A percentile compares a stretch with the other conserved stretches of the same genome.
Evolutionary conservation across 1,140 invertebrate species (phyloP).

Genomic region (Hypothenemus hampei): DNA sequence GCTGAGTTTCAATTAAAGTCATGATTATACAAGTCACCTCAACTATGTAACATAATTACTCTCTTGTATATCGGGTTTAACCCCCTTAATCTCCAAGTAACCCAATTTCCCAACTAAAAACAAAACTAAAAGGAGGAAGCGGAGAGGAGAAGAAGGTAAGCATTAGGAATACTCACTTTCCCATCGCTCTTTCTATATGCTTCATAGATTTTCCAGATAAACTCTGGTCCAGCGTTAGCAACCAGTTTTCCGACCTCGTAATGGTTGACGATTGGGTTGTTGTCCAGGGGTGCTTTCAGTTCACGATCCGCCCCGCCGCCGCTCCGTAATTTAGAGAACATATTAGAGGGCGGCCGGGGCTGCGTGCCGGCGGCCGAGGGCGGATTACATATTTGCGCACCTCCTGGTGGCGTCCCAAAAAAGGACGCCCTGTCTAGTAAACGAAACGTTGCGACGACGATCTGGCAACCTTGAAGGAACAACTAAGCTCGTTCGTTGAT

Average conservation of each 20-base stretch:
- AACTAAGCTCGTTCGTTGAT: not conserved
- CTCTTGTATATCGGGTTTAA: too few relatives aligned
- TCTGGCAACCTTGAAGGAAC: not conserved
- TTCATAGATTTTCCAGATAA: slow-evolving; percentile 90
- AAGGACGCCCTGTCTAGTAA: slow-evolving; percentile 29
- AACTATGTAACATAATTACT: too few relatives aligned
- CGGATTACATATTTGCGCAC: slow-evolving; percentile 20
- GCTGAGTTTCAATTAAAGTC: too few relatives aligned
- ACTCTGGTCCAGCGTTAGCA: slow-evolving; percentile 84
- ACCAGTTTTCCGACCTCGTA: slow-evolving; percentile 86
- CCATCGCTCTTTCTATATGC: slow-evolving; percentile 82
- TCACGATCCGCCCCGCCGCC: slow-evolving; percentile 47
- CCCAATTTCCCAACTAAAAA: too few relatives aligned
- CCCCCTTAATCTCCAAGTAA: too few relatives aligned
- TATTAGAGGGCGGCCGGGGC: slow-evolving; percentile 33
- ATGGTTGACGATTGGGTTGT: slow-evolving; percentile 82
- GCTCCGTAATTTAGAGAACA: slow-evolving; percentile 65
- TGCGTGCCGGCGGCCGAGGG: slow-evolving; percentile 13
- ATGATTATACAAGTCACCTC: too few relatives aligned
- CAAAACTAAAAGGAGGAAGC: too few relatives aligned
- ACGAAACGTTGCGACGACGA: slow-evolving; percentile 19
- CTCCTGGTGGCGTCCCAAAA: slow-evolving; percentile 24
- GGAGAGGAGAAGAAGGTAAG: too few relatives aligned
- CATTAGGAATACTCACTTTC: too few relatives aligned
- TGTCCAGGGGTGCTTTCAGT: slow-evolving; percentile 55